Percentiles rank a stretch among this genome's conserved stretches.
Evolutionary conservation across 1,140 invertebrate species (phyloP).

Genomic region (Bombus waltoni): DNA sequence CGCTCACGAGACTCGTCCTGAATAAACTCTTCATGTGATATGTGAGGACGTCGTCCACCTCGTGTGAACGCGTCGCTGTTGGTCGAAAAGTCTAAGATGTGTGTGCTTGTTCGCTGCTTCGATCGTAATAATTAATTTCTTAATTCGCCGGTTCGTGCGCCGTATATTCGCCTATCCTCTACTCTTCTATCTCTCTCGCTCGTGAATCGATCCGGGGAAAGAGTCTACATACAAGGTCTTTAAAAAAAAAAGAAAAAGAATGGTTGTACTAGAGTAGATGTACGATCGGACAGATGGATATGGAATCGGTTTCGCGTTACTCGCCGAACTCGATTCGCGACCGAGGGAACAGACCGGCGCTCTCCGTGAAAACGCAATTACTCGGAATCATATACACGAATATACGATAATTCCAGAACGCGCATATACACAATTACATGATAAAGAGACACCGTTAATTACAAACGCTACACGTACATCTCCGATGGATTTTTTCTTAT

Average conservation of each 20-base stretch:
- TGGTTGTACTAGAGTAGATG: not conserved
- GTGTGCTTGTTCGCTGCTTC: constrained; percentile 26
- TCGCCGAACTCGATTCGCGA: not conserved
- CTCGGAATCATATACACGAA: constrained; percentile 44
- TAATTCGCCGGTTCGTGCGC: not conserved
- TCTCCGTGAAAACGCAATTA: not conserved
- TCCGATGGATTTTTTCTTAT: constrained; percentile 20
- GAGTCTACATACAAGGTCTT: no score
- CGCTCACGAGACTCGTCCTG: constrained; percentile 37
- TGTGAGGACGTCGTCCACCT: constrained; percentile 60
- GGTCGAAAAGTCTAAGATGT: constrained; percentile 62
- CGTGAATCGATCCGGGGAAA: not conserved
- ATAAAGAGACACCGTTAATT: constrained; percentile 66
- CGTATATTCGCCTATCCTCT: not conserved
- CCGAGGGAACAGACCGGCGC: not conserved
- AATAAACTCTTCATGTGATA: constrained; percentile 69
- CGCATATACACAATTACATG: constrained; percentile 63
- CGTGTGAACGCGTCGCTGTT: constrained; percentile 62
- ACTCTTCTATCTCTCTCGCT: not conserved
- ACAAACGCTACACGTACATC: constrained; percentile 64
- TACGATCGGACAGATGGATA: not conserved
- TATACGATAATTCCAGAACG: constrained; percentile 45
- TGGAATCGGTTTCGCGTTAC: not conserved
- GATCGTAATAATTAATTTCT: constrained; percentile 1
- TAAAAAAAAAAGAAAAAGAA: not conserved